These are phyloP conservation scores for Danio rerio DNA, from an alignment of 2,113 vertebrate species.

Conservation along the genomic window GRCz12tu NC_133181.1:29126501-29127000, in stretches of 20 bases:
- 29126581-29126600: conserved; percentile 60
- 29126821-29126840: conserved; percentile 57
- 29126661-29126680: neutral
- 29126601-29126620: conserved; percentile 48
- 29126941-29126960: conserved; percentile 72
- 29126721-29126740: conserved; percentile 31
- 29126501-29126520: conserved; percentile 38
- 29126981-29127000: conserved; percentile 61
- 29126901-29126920: conserved; percentile 67
- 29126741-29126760: conserved; percentile 10
- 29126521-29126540: conserved; percentile 53
- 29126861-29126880: conserved; percentile 78
- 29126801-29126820: conserved; percentile 47
- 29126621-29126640: conserved; percentile 38
- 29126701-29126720: conserved; percentile 30
- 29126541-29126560: conserved; percentile 52
- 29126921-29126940: conserved; percentile 61
- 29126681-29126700: conserved; percentile 12
- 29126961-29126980: conserved; percentile 76
- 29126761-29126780: conserved; percentile 34
- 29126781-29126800: conserved; percentile 40
- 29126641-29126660: neutral
- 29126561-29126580: conserved; percentile 56
- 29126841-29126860: conserved; percentile 71
- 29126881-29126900: conserved; percentile 68